Evolutionary conservation across 1,140 invertebrate genomes (phyloP), one percentile per base, ranked within the genome.

Genomic region (Chelonus insularis): DNA sequence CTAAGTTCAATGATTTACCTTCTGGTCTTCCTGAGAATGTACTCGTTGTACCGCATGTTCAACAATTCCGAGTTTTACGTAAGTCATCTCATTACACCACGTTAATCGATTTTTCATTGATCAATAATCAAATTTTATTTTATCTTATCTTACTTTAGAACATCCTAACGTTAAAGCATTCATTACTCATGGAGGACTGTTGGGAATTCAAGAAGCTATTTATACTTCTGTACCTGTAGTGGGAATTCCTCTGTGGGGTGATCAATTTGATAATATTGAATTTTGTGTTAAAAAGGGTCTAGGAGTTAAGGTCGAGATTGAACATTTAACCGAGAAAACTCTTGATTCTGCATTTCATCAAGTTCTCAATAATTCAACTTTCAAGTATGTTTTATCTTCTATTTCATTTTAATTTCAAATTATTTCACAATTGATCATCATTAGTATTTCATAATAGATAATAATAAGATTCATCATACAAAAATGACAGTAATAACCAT

Each of bases 161-260:
- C 81, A 84, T 65, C 66, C 71, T 11, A 77, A 80, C 29, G 58
- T 76, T n/a, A 65, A 68, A 67, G 64, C 77, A 12, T 85, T 85
- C 61, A 71, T 85, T 14, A 77, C 76, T 6, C 84, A 85, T 52
- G 82, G 82, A 43, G 84, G 84, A 1, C 67, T 78, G 16, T 70
- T 81, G 32, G 77, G 83, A 16, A 65, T 75, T n/a, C 76, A 74
- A 57, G 84, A 85, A 67, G 76, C 79, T 2, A 65, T 82, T 39
- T 79, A 79, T 62, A 72, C 74, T 56, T 78, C 73, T 5, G 75
- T 82, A 4, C 82, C 83, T 1, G 66, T 85, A 25, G 62, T 85
- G 14, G 78, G 73, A 4, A 60, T 84, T n/a, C 84, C 84, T 18
- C 32, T 73, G 34, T 71, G 71, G 55, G 70, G 62, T 6, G 72